Conservation (phyloP, 2,113 vertebrate species). For the Cochlearius cochlearius region DNA sequence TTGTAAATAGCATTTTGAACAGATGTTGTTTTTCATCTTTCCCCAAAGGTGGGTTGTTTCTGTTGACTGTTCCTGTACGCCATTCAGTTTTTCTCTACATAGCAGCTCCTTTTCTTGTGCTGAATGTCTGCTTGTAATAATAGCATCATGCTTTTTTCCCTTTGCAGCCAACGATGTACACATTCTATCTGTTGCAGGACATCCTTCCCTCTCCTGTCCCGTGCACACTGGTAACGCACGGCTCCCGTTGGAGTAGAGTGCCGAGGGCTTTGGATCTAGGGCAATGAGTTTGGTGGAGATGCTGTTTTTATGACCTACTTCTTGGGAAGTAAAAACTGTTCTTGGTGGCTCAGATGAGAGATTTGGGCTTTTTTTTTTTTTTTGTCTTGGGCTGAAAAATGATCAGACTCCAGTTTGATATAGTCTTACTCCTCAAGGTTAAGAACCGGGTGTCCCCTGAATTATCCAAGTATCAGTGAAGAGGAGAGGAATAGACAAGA, state of each 20-base stretch:
- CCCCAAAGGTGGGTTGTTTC: neutral
- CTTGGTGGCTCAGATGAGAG: neutral
- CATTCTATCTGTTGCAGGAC: neutral
- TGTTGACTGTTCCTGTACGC: neutral
- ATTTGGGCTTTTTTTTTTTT: neutral
- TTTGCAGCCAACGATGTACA: neutral
- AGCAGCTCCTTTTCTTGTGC: neutral
- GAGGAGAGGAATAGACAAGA: neutral
- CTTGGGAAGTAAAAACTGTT: neutral
- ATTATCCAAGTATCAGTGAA: neutral
- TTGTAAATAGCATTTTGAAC: neutral
- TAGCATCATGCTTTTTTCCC: neutral
- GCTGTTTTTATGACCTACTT: neutral
- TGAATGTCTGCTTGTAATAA: neutral
- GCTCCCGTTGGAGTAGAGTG: neutral
- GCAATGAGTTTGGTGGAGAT: neutral
- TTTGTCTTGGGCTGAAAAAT: neutral
- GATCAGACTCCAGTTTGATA: neutral
- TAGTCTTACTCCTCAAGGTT: neutral
- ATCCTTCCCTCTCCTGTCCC: neutral
- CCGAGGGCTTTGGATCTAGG: neutral
- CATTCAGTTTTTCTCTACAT: neutral
- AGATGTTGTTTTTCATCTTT: neutral
- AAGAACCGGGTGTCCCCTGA: neutral
- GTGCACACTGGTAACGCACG: accelerated